Conservation (phyloP, 2,888 invertebrate genomes). For the Coenonympha glycerion region DNA sequence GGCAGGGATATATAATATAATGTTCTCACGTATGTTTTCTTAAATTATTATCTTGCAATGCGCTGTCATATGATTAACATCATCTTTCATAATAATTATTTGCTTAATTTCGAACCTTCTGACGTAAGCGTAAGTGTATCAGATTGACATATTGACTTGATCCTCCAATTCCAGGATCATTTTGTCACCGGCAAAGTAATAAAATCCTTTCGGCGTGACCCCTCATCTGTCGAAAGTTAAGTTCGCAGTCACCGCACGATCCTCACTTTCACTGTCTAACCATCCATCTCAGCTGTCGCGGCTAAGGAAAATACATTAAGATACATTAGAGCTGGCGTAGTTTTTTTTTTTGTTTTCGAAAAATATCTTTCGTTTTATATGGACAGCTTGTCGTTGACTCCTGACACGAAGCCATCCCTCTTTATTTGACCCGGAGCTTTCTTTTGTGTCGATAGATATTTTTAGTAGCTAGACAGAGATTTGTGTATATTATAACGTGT, state of each 20-base stretch:
- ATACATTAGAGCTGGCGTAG: constrained; percentile 33
- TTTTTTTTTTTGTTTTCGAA: constrained; percentile 33
- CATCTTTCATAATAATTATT: too few species aligned
- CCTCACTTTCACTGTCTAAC: constrained; percentile 56
- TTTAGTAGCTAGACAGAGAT: neutral
- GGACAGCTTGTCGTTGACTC: constrained; percentile 24
- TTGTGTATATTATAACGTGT: too few species aligned
- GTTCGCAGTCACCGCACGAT: constrained; percentile 49
- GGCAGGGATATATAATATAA: too few species aligned
- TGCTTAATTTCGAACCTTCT: too few species aligned
- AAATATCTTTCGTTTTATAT: constrained; percentile 28
- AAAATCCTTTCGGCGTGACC: constrained; percentile 29
- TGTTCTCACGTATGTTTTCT: too few species aligned
- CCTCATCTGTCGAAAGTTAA: constrained; percentile 39
- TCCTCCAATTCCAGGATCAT: neutral
- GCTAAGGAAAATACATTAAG: constrained; percentile 44
- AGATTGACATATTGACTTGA: too few species aligned
- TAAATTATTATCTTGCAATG: too few species aligned
- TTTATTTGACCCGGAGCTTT: constrained; percentile 16
- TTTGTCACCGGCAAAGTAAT: neutral
- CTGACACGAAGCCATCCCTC: constrained; percentile 11
- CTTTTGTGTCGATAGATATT: constrained; percentile 6
- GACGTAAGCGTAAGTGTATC: too few species aligned
- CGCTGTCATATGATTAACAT: too few species aligned
- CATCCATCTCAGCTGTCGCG: constrained; percentile 55